These are phyloP conservation scores for Caenorhabditis sp. DNA, from an alignment of 2,888 invertebrate genomes.

Conservation along the genomic window DNA sequence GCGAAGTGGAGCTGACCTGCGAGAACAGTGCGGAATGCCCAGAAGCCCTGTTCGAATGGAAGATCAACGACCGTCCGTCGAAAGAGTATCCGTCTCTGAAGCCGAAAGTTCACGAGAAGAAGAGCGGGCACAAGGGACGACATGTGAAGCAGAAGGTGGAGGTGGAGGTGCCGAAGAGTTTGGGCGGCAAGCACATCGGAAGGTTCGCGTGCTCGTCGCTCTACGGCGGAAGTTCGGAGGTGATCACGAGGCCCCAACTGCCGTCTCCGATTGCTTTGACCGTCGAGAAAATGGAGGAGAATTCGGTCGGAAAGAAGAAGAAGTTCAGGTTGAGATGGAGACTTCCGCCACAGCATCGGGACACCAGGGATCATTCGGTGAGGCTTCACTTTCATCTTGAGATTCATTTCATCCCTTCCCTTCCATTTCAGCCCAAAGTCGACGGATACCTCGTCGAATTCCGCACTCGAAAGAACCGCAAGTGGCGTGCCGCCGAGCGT, in stretches of 20 bases:
- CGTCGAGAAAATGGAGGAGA: slow-evolving; percentile 49
- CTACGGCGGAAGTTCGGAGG: slow-evolving; percentile 64
- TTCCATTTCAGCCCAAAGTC: slow-evolving; percentile 50
- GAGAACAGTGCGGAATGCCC: slow-evolving; percentile 66
- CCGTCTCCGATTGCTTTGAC: slow-evolving; percentile 57
- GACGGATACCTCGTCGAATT: slow-evolving; percentile 70
- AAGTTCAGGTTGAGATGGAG: slow-evolving; percentile 55
- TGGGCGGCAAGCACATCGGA: slow-evolving; percentile 57
- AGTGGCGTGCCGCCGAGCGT: slow-evolving; percentile 67
- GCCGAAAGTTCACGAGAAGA: slow-evolving; percentile 49
- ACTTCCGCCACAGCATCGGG: slow-evolving; percentile 59
- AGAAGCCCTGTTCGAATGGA: slow-evolving; percentile 73
- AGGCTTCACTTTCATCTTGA: not conserved
- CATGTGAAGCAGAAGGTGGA: slow-evolving; percentile 55
- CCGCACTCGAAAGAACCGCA: slow-evolving; percentile 67
- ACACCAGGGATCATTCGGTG: slow-evolving; percentile 63
- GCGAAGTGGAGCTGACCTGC: slow-evolving; percentile 51
- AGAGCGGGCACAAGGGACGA: slow-evolving; percentile 38
- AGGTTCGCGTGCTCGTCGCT: slow-evolving; percentile 73
- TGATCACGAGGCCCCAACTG: slow-evolving; percentile 37
- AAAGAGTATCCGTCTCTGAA: slow-evolving; percentile 38
- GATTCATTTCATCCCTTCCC: not conserved
- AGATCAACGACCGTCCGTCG: slow-evolving; percentile 69
- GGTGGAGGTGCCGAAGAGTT: slow-evolving; percentile 45
- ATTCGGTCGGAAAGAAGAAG: slow-evolving; percentile 16